Evolutionary conservation across 2,797 vertebrate genomes (phyloP), one percentile per base, ranked within the genome.

Genomic region (Garrulus glandarius): DNA sequence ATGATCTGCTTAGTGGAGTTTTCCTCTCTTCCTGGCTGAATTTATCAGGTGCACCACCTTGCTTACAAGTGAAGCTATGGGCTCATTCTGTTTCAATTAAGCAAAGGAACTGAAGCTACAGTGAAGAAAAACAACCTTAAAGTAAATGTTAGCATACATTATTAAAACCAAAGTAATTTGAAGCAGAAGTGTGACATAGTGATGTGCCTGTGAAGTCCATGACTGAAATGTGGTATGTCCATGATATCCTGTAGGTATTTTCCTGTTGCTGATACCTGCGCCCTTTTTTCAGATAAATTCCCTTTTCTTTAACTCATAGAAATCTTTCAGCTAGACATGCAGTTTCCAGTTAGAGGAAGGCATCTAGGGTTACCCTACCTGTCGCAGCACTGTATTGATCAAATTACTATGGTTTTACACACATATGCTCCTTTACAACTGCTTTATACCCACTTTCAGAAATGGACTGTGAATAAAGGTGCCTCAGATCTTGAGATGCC

Each of bases 391-490:
- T 47, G 21, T 72, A 70, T 56, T 77, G n/a, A 72, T 94, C 65
- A 84, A 80, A 82, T 79, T 86, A 32, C 52, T 77, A 0, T 37
- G 7, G 11, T 74, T 92, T 72, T 91, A 59, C n/a, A 57, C 46
- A 30, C 34, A 18, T 63, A 52, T 20, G 50, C 61, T 79, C 30
- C 78, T 87, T 75, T 71, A 57, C 71, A 84, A 68, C 56, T 94
- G 61, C 43, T 87, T 80, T 68, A 41, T 75, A 44, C 36, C 21
- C 44, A 30, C n/a, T 79, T 87, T 69, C 50, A 84, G 67, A 69
- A 93, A 68, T 55, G 15, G 78, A 26, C 78, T 81, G 65, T 84
- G 84, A 82, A 91, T 92, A 89, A 88, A 88, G 70, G 55, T 89
- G 17, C 70, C 84, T 89, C 70, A 84, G 61, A 93, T 92, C 63